phyloP scores from a whole-genome alignment of 2,888 invertebrate species.

The Acheta domesticus region DNA sequence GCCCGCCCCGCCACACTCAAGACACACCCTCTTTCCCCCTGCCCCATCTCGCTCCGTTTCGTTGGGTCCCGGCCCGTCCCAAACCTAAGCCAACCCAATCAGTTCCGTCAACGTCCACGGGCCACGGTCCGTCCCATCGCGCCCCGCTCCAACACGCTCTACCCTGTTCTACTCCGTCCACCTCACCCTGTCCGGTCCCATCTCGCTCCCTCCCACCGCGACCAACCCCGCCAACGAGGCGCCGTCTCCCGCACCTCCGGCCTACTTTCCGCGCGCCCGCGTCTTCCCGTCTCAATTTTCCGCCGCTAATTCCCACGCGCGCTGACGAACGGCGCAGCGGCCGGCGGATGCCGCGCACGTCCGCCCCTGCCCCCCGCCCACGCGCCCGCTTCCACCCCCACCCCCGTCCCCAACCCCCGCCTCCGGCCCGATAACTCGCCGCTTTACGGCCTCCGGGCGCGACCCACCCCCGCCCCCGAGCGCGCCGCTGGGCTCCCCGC shows the following conservation, averaged over 20 bases:
- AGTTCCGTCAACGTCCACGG: too few relatives aligned
- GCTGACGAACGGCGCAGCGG: neutral
- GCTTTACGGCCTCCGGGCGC: neutral
- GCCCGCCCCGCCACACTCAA: too few relatives aligned
- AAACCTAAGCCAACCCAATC: too few relatives aligned
- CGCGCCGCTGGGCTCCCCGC: neutral
- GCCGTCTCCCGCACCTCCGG: neutral
- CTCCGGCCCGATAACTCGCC: slow-evolving; percentile 3
- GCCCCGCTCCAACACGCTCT: too few relatives aligned
- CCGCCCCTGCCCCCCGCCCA: neutral
- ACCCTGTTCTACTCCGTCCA: too few relatives aligned
- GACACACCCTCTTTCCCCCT: too few relatives aligned
- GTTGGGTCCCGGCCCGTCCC: too few relatives aligned
- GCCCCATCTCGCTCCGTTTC: too few relatives aligned
- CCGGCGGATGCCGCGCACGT: neutral
- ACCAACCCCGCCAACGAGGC: neutral
- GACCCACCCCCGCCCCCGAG: neutral
- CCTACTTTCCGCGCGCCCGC: neutral
- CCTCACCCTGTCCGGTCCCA: too few relatives aligned
- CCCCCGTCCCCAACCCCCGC: neutral
- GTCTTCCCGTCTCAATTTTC: neutral
- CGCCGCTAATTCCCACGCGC: slow-evolving; percentile 5
- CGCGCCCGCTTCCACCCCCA: neutral
- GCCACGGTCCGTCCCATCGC: too few relatives aligned
- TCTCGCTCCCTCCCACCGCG: too few relatives aligned